These are phyloP conservation scores for Pammene aurita DNA, from an alignment of 2,888 invertebrate genomes.

Conservation along the genomic window DNA sequence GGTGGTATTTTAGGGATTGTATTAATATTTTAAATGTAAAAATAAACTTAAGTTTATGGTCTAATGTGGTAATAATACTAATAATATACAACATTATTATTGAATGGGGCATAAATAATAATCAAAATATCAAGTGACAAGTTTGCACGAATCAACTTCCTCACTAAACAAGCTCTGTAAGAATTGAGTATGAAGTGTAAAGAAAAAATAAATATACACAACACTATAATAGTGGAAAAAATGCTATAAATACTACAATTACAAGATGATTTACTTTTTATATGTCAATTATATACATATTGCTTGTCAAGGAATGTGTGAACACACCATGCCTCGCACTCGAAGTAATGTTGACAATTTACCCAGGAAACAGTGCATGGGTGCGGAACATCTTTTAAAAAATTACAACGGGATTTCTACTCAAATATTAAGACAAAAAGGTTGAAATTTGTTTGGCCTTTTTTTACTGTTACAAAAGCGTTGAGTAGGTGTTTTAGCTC, in stretches of 20 bases:
- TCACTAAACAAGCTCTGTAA: too few species aligned
- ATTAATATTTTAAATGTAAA: too few species aligned
- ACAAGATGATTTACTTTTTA: conserved; percentile 21
- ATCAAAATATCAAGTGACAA: too few species aligned
- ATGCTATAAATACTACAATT: conserved; percentile 13
- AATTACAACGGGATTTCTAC: conserved; percentile 45
- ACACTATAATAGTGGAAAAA: neutral
- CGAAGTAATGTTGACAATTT: conserved; percentile 71
- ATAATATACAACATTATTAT: too few species aligned
- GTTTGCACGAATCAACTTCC: too few species aligned
- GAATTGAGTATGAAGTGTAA: too few species aligned
- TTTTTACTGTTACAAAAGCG: conserved; percentile 44
- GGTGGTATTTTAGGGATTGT: too few species aligned
- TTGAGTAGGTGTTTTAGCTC: conserved; percentile 53
- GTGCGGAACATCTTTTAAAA: conserved; percentile 52
- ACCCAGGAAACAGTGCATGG: conserved; percentile 70
- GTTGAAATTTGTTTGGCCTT: conserved; percentile 43
- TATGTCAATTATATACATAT: conserved; percentile 35
- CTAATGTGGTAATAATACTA: too few species aligned
- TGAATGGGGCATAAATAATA: too few species aligned
- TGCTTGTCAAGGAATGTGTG: conserved; percentile 43
- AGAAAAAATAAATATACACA: too few species aligned
- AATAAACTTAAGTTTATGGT: too few species aligned
- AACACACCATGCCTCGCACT: conserved; percentile 51
- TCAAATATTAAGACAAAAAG: conserved; percentile 41